phyloP scores from a whole-genome alignment of 2,797 vertebrate species.

The Pempheris klunzingeri region DNA sequence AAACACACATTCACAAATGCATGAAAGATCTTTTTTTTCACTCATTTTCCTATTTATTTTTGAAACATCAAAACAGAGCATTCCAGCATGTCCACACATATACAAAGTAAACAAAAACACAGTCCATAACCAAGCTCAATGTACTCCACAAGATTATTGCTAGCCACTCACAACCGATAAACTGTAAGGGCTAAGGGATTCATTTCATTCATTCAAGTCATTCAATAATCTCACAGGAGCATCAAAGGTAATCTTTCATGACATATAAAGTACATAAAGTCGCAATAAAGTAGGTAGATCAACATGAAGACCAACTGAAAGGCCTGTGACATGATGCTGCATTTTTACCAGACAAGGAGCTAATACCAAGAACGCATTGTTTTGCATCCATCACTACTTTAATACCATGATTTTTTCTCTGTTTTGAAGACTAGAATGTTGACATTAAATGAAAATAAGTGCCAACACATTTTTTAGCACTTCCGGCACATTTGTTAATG shows the following conservation, averaged over 20 bases:
- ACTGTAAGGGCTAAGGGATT: too few species aligned
- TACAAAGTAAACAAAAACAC: background rate
- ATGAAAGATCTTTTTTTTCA: background rate
- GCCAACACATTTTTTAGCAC: background rate
- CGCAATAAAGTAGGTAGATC: background rate
- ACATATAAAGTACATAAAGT: too few species aligned
- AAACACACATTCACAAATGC: conserved; percentile 5
- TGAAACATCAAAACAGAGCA: background rate
- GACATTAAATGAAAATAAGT: background rate
- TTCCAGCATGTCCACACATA: background rate
- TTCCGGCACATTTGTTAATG: background rate
- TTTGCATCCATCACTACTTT: background rate
- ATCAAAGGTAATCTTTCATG: background rate
- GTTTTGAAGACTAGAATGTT: background rate
- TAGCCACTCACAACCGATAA: background rate
- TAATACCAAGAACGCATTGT: background rate
- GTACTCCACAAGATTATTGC: background rate
- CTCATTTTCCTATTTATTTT: background rate
- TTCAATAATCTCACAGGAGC: background rate
- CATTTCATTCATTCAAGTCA: background rate
- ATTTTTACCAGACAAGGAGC: background rate
- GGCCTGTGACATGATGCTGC: too few species aligned
- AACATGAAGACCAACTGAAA: background rate
- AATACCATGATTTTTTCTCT: background rate
- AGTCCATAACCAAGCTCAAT: background rate